phyloP scores from a whole-genome alignment of 2,113 vertebrate genomes.

The Scartelaos histophorus region DNA sequence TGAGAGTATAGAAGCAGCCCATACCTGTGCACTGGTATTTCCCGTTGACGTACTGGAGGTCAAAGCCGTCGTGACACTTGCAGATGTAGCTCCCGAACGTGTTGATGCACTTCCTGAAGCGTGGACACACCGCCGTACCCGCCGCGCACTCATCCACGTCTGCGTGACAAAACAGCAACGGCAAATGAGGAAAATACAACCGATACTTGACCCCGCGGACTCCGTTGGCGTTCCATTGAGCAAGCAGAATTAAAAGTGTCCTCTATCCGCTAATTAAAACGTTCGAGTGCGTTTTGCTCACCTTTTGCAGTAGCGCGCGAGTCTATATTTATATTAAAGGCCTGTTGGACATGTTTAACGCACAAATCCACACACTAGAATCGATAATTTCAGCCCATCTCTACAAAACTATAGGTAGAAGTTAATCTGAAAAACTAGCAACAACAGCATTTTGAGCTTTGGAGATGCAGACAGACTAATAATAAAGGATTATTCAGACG shows the following conservation, averaged over 20 bases:
- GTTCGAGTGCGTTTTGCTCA: no score
- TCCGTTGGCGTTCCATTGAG: constrained; percentile 41
- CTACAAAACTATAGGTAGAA: no score
- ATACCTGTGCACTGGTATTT: constrained; percentile 95
- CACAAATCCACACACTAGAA: no score
- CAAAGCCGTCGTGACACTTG: constrained; percentile 92
- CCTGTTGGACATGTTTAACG: no score
- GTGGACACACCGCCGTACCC: constrained; percentile 86
- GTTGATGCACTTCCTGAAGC: constrained; percentile 92
- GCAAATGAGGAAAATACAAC: background rate
- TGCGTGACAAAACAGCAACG: constrained; percentile 53
- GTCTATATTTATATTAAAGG: no score
- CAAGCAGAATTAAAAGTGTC: constrained; percentile 29
- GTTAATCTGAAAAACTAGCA: no score
- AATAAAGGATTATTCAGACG: no score
- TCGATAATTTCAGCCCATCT: no score
- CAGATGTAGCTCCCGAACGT: constrained; percentile 98
- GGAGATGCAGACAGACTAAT: no score
- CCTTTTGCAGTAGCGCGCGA: no score
- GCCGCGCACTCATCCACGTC: constrained; percentile 92
- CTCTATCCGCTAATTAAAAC: constrained; percentile 49
- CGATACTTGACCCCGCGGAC: background rate
- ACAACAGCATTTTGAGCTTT: no score
- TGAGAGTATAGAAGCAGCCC: background rate
- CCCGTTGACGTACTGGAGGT: constrained; percentile 90